Conservation (phyloP, 1,140 invertebrate species). For the Monomorium pharaonis region DNA sequence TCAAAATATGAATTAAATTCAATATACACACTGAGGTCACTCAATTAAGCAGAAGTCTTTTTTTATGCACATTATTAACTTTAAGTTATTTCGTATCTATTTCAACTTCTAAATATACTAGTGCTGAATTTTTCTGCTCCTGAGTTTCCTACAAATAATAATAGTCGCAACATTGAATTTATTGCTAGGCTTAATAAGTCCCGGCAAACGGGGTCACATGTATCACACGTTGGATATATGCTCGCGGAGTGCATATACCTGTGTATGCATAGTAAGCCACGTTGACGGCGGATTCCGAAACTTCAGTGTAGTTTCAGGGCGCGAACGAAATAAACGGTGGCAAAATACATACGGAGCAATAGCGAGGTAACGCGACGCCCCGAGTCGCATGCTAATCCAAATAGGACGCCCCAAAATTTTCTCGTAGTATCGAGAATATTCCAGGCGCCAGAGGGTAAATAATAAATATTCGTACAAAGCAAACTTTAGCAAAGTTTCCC, state of each 20-base stretch:
- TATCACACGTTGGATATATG: slow-evolving; percentile 37
- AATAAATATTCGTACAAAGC: neutral
- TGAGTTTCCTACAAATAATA: slow-evolving; percentile 3
- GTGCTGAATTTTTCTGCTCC: neutral
- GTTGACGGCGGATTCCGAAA: slow-evolving; percentile 31
- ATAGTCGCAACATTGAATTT: slow-evolving; percentile 47
- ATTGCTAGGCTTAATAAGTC: slow-evolving; percentile 66
- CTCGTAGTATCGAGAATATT: neutral
- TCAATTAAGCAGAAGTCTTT: neutral
- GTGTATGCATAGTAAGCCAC: slow-evolving; percentile 39
- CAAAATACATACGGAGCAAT: slow-evolving; percentile 4
- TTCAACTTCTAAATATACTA: neutral
- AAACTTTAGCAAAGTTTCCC: neutral
- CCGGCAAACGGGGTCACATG: slow-evolving; percentile 59
- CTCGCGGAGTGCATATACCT: neutral
- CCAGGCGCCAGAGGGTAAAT: no score
- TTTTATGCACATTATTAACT: neutral
- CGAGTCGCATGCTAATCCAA: neutral
- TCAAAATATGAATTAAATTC: neutral
- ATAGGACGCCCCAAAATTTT: slow-evolving; percentile 9
- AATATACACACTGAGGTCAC: neutral
- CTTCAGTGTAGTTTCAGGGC: neutral
- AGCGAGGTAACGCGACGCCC: neutral
- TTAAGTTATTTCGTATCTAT: neutral
- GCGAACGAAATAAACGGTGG: slow-evolving; percentile 40